Evolutionary conservation across 1,140 invertebrate genomes (phyloP), one percentile per base, ranked within the genome.

Genomic region (Leptopilina clavipes): DNA sequence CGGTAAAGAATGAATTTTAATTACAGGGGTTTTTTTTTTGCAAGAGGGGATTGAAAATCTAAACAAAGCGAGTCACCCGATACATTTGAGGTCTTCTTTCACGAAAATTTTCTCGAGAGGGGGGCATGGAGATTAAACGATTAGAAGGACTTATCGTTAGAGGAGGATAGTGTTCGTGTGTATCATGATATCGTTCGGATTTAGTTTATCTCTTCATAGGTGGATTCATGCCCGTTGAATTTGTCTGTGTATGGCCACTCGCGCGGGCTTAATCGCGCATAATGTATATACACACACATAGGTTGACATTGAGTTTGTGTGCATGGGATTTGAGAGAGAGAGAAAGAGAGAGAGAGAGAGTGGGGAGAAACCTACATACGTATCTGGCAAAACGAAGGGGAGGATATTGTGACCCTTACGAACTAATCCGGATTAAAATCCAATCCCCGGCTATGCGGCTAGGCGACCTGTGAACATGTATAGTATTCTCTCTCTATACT

Each of bases 371-470:
- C 76, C 75, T 76, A 78, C 19, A 70, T 54, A 22, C 18, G 17
- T 31, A 59, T 31, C 72, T 78, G 70, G 80, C 79, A 80, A 79
- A 40, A 79, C 72, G 48, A 75, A 80, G 77, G 79, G 80, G 79
- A 79, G 72, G 82, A 88, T 88, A 89, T 87, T 88, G 85, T 89
- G 87, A 90, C 87, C 89, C 89, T 89, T 86, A 85, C 83, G 78
- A 84, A 85, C 87, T 90, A 90, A 90, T 90, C 89, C 89, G 89
- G 89, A 90, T 89, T 90, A 88, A 86, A 84, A 84, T 81, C 81
- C 80, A 87, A 89, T 88, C 86, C 83, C 86, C 82, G 84, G 80
- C 83, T 84, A 84, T 83, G 82, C 77, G 83, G 83, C 84, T 83
- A 82, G 83, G 85, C 86, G 83, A 88, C 82, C 83, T 83, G 86